Conservation (phyloP, 2,888 invertebrate species). For the Ophion slaviceki region DNA sequence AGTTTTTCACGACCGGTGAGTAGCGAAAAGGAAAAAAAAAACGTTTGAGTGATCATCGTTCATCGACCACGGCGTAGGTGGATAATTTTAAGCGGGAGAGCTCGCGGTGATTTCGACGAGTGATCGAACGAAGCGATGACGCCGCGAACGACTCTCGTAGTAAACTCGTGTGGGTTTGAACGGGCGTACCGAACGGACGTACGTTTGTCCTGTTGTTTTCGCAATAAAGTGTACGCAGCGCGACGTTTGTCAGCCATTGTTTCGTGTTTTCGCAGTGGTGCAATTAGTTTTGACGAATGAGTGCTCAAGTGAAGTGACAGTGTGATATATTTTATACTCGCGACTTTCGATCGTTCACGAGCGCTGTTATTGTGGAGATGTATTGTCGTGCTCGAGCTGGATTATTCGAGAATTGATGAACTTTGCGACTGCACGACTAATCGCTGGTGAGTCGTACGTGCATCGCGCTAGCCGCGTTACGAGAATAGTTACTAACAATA, state of each 20-base stretch:
- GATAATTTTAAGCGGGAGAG: neutral
- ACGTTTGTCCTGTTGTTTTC: neutral
- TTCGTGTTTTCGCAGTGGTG: neutral
- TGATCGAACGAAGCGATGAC: conserved; percentile 34
- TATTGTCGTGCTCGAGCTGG: conserved; percentile 29
- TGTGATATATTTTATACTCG: neutral
- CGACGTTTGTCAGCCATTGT: neutral
- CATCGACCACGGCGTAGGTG: neutral
- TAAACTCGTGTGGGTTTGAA: neutral
- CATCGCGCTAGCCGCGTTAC: no score
- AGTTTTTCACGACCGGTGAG: conserved; percentile 2
- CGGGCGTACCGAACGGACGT: neutral
- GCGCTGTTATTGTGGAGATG: neutral
- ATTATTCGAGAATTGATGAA: conserved; percentile 53
- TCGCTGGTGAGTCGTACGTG: conserved; percentile 50
- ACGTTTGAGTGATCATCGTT: neutral
- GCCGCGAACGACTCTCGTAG: conserved; percentile 1
- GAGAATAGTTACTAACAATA: neutral
- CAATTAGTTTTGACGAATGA: neutral
- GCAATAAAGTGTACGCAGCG: neutral
- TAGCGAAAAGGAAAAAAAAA: neutral
- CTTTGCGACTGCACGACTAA: conserved; percentile 34
- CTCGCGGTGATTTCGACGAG: conserved; percentile 54
- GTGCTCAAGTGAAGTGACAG: conserved; percentile 3
- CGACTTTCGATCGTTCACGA: neutral